These are phyloP conservation scores for Anguilla rostrata DNA, from an alignment of 2,113 vertebrate species.

Conservation along the genomic window DNA sequence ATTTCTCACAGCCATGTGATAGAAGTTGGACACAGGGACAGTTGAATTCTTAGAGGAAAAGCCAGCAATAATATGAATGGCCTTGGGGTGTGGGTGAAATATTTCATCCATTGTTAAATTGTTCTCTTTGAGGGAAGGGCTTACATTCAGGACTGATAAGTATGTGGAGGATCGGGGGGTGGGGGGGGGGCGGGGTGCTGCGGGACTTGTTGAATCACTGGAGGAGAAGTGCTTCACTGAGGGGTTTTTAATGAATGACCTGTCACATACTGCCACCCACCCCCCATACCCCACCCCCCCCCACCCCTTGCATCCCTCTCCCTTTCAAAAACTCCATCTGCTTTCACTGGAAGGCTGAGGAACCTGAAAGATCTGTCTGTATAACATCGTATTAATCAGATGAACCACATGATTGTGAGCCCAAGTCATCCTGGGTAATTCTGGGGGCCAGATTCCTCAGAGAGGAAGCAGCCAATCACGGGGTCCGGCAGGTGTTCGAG, in stretches of 20 bases:
- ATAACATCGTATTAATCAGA: slow-evolving; percentile 15
- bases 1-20: no score
- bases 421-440: not conserved
- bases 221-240: not conserved
- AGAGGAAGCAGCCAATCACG: not conserved
- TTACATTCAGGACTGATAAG: no score
- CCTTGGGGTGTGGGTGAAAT: no score
- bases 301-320: not conserved
- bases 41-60: no score
- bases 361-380: slow-evolving; percentile 17
- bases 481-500: not conserved
- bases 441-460: not conserved
- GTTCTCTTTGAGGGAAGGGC: no score
- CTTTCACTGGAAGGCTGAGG: slow-evolving; percentile 34
- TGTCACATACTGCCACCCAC: not conserved
- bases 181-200: no score
- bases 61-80: no score
- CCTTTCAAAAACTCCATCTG: slow-evolving; percentile 27
- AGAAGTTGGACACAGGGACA: no score
- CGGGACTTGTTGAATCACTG: not conserved
- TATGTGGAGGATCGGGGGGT: no score
- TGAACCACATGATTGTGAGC: not conserved
- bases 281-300: not conserved
- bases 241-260: slow-evolving; percentile 8
- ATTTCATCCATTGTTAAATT: no score